Evolutionary conservation across 2,113 vertebrate species (phyloP).

Genomic region (Onychostoma macrolepis): DNA sequence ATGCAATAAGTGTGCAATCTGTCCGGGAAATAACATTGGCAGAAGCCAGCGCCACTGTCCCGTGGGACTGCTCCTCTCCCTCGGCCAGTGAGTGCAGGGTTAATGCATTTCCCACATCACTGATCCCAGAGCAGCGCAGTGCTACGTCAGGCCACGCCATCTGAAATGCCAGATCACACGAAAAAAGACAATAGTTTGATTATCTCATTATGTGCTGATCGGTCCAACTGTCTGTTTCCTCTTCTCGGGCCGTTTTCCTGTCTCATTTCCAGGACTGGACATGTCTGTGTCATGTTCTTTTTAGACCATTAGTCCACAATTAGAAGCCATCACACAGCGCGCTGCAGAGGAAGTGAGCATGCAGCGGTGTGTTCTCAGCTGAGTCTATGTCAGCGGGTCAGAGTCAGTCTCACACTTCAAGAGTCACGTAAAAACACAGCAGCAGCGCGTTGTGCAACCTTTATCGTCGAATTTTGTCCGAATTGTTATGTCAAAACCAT

Average conservation of each 20-base stretch:
- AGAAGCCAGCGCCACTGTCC: slow-evolving; percentile 63
- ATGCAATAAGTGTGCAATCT: slow-evolving; percentile 75
- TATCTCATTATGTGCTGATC: slow-evolving; percentile 70
- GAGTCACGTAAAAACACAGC: neutral
- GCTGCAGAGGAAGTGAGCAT: neutral
- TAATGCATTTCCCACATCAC: slow-evolving; percentile 72
- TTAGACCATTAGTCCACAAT: slow-evolving; percentile 52
- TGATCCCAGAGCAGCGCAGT: slow-evolving; percentile 31
- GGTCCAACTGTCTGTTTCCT: slow-evolving; percentile 65
- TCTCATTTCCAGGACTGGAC: slow-evolving; percentile 67
- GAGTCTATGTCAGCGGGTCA: slow-evolving; percentile 33
- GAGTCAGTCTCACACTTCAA: neutral
- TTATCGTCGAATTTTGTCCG: neutral
- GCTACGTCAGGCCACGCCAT: slow-evolving; percentile 48
- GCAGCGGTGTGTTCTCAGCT: slow-evolving; percentile 22
- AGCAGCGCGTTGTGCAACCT: neutral
- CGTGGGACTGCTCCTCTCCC: slow-evolving; percentile 62
- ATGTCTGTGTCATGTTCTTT: slow-evolving; percentile 47
- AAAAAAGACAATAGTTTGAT: slow-evolving; percentile 60
- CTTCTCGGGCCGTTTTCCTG: slow-evolving; percentile 48
- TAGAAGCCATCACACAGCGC: slow-evolving; percentile 1
- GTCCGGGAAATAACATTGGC: slow-evolving; percentile 74
- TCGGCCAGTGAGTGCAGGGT: slow-evolving; percentile 64
- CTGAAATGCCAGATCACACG: slow-evolving; percentile 53
- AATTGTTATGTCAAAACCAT: neutral